These are phyloP conservation scores for Noctua janthe DNA, from an alignment of 2,888 invertebrate species.

Conservation along the genomic window DNA sequence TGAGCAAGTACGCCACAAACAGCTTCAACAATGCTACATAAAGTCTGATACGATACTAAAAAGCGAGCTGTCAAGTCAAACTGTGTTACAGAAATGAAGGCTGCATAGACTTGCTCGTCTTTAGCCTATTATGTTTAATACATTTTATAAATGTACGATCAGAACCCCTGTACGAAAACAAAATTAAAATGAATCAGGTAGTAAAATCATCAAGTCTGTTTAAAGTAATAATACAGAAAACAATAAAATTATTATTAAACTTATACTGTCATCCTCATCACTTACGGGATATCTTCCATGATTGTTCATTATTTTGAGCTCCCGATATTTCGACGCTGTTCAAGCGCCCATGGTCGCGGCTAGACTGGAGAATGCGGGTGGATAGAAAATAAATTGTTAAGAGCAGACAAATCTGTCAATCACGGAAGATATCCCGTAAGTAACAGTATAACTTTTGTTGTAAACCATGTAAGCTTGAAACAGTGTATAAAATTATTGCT, in stretches of 20 bases:
- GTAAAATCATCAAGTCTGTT: neutral
- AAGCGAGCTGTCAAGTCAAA: constrained; percentile 7
- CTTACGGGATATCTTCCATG: too few relatives aligned
- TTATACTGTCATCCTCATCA: too few relatives aligned
- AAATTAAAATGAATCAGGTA: neutral
- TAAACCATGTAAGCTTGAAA: too few relatives aligned
- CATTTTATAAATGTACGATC: neutral
- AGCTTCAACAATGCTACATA: constrained; percentile 11
- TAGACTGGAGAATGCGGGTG: too few relatives aligned
- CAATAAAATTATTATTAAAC: too few relatives aligned
- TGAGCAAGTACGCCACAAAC: constrained; percentile 31
- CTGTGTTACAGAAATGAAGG: constrained; percentile 13
- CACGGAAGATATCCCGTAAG: too few relatives aligned
- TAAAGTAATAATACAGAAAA: neutral
- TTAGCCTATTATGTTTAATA: neutral
- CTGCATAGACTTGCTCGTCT: neutral
- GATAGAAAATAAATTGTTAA: too few relatives aligned
- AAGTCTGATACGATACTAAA: constrained; percentile 6
- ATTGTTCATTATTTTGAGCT: too few relatives aligned
- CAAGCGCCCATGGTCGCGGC: too few relatives aligned
- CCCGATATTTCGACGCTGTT: too few relatives aligned
- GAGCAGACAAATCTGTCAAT: too few relatives aligned
- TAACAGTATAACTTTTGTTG: too few relatives aligned
- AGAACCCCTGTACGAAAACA: neutral
- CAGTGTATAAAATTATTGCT: neutral